Evolutionary conservation across 2,797 vertebrate species (phyloP).

Genomic region (Muscicapa striata): DNA sequence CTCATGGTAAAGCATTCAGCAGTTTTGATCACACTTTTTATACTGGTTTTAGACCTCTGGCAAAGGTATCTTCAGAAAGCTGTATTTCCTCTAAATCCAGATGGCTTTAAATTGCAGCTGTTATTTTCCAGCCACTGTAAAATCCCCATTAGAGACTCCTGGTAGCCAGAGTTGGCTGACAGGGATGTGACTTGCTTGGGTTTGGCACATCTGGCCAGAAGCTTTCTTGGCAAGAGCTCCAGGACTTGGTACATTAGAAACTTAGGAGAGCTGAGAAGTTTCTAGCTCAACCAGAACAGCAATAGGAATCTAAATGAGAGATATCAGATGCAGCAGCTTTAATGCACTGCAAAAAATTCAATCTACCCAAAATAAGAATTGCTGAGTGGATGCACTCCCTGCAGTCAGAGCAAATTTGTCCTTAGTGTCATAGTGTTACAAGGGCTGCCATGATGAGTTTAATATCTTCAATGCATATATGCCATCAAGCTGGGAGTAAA

Average conservation of each 20-base stretch:
- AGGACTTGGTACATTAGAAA: neutral
- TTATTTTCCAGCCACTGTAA: neutral
- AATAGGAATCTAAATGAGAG: neutral
- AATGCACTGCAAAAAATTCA: fast-evolving
- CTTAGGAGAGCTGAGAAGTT: neutral
- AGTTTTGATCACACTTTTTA: neutral
- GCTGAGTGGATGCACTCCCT: neutral
- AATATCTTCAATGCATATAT: neutral
- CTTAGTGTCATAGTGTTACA: neutral
- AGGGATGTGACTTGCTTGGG: neutral
- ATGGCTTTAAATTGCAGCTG: neutral
- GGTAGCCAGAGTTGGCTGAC: neutral
- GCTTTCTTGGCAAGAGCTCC: neutral
- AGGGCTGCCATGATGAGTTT: neutral
- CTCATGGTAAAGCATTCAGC: neutral
- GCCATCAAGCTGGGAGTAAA: neutral
- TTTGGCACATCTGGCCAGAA: neutral
- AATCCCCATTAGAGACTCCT: neutral
- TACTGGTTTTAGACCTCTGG: neutral
- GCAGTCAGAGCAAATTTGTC: neutral
- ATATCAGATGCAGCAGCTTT: neutral
- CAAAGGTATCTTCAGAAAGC: neutral
- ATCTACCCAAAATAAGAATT: neutral
- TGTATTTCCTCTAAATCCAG: neutral
- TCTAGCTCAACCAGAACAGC: neutral